phyloP scores from a whole-genome alignment of 2,797 vertebrate genomes.

The Vespertilio murinus region DNA sequence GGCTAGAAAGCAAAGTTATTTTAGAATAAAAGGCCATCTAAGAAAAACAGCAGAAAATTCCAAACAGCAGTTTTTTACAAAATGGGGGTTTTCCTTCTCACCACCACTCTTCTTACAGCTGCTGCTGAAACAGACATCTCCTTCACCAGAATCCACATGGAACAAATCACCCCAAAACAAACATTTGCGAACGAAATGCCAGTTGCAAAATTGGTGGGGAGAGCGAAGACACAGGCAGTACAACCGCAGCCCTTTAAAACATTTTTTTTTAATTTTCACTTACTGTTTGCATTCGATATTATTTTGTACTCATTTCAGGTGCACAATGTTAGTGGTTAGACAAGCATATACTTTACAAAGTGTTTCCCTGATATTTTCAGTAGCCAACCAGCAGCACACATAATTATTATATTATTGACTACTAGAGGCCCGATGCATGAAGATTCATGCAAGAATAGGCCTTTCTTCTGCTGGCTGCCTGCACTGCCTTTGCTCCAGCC shows the following conservation, averaged over 20 bases:
- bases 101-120: not conserved
- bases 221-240: not conserved
- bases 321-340: not conserved
- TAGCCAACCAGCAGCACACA: not conserved
- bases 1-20: no score
- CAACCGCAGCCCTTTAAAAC: not conserved
- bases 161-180: no score
- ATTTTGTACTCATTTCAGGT: not conserved
- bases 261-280: not conserved
- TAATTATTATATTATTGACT: not conserved
- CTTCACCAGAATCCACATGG: not conserved
- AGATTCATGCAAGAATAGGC: no score
- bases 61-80: no score
- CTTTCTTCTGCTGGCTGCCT: no score
- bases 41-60: no score
- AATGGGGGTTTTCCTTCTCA: no score
- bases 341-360: not conserved
- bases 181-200: not conserved
- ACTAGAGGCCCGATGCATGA: no score
- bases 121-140: not conserved
- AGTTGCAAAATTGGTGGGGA: not conserved
- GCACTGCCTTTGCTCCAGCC: no score
- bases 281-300: not conserved
- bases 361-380: not conserved
- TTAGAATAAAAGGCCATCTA: no score